phyloP scores from a whole-genome alignment of 2,888 invertebrate genomes.

The Meiosimyza decipiens region DNA sequence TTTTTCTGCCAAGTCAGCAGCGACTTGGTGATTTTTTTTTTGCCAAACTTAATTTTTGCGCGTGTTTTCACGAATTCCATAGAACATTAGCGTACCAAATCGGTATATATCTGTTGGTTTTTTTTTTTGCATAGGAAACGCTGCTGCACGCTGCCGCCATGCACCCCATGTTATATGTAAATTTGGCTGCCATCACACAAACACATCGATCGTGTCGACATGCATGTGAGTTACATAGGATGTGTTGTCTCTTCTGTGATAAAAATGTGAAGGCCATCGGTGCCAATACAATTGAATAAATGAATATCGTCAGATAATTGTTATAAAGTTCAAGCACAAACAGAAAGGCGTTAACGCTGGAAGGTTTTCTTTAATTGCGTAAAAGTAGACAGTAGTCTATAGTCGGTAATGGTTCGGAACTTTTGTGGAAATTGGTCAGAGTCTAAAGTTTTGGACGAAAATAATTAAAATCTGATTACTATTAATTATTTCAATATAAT shows the following conservation, averaged over 20 bases:
- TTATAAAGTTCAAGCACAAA: too few species aligned
- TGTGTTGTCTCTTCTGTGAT: neutral
- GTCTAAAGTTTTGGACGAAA: too few species aligned
- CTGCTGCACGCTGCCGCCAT: neutral
- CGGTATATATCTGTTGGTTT: too few species aligned
- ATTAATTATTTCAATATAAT: too few species aligned
- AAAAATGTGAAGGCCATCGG: neutral
- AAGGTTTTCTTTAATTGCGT: too few species aligned
- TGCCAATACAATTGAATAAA: neutral
- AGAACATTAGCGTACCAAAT: slow-evolving; percentile 12
- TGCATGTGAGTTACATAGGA: slow-evolving; percentile 14
- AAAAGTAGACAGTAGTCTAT: too few species aligned
- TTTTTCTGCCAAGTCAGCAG: too few species aligned
- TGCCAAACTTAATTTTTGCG: slow-evolving; percentile 21
- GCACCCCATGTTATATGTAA: slow-evolving; percentile 17
- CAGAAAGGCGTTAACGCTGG: too few species aligned
- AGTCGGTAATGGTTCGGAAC: too few species aligned
- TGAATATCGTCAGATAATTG: too few species aligned
- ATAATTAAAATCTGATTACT: too few species aligned
- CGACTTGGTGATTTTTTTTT: neutral
- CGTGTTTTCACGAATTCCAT: slow-evolving; percentile 30
- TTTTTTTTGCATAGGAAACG: neutral
- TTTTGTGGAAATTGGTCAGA: too few species aligned
- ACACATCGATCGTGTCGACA: slow-evolving; percentile 33
- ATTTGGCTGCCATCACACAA: slow-evolving; percentile 18